Conservation (phyloP, 2,797 vertebrate genomes). For the Sebastes vulpes region DNA sequence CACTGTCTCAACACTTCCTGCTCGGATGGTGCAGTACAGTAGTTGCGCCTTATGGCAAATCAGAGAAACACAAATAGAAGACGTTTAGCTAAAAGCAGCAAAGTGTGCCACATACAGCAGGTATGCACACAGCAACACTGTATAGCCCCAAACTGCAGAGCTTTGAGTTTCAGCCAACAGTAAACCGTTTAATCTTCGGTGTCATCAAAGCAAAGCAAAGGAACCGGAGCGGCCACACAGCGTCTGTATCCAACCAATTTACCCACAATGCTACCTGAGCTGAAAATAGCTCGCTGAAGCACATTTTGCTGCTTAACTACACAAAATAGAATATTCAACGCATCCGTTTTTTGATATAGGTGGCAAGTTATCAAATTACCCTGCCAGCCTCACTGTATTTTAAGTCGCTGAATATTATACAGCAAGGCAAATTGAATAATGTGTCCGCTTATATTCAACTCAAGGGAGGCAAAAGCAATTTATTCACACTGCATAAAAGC, state of each 20-base stretch:
- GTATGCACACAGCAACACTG: background rate
- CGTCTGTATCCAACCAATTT: conserved; percentile 80
- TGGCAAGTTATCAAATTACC: conserved; percentile 69
- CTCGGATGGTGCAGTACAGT: background rate
- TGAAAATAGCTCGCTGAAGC: conserved; percentile 73
- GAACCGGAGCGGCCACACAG: conserved; percentile 60
- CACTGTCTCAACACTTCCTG: background rate
- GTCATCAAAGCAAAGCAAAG: conserved; percentile 74
- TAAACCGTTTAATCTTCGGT: conserved; percentile 76
- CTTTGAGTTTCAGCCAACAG: conserved; percentile 69
- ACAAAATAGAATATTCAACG: conserved; percentile 77
- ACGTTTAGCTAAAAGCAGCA: conserved; percentile 23
- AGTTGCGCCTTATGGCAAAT: background rate
- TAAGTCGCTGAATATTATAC: conserved; percentile 65
- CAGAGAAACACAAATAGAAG: background rate
- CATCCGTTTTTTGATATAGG: conserved; percentile 64
- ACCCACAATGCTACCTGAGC: conserved; percentile 67
- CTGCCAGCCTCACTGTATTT: conserved; percentile 60
- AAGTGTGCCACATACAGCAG: conserved; percentile 17
- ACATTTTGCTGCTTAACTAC: conserved; percentile 77
- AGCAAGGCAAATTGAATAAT: conserved; percentile 76
- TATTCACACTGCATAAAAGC: conserved; percentile 58
- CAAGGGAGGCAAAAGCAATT: conserved; percentile 60
- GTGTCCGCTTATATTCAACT: conserved; percentile 74
- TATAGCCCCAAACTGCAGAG: conserved; percentile 50